Evolutionary conservation across 2,113 vertebrate species (phyloP).

Genomic region (Felis catus): F.catus_Fca126_mat1.0 CM031418.1:72033501-72034000

Average conservation of each 20-base stretch:
- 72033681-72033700: background rate
- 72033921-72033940: background rate
- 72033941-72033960: background rate
- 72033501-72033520: background rate
- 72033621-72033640: background rate
- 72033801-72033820: background rate
- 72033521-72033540: background rate
- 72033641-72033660: background rate
- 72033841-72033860: conserved; percentile 18
- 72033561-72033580: background rate
- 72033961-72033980: background rate
- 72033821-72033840: background rate
- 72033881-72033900: background rate
- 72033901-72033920: background rate
- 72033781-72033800: background rate
- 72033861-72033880: background rate
- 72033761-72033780: background rate
- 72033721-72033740: background rate
- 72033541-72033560: background rate
- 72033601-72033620: background rate
- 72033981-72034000: background rate
- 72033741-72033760: background rate
- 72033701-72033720: background rate
- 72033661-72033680: background rate
- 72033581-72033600: no score